Percentiles rank a stretch among this genome's conserved stretches.
Conservation (phyloP, 92 coral and sea anemone species). For the Porites divaricata region DNA sequence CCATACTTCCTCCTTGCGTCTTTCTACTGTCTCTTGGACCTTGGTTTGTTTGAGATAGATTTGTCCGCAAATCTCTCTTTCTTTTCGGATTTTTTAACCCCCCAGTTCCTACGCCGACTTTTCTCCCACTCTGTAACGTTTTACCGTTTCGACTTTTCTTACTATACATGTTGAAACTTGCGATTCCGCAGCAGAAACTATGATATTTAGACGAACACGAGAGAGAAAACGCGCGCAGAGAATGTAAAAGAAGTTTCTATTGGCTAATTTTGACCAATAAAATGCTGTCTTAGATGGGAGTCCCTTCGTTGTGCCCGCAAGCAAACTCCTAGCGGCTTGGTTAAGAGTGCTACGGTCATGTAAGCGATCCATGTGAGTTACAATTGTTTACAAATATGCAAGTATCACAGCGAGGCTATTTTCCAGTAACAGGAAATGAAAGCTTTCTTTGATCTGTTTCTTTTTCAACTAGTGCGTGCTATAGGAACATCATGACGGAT, state of each 20-base stretch:
- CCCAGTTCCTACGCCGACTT: conserved; percentile 18
- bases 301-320: background rate
- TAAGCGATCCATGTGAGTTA: background rate
- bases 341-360: too few relatives aligned
- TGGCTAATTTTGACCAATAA: conserved; percentile 32
- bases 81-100: conserved; percentile 37
- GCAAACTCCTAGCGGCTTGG: background rate
- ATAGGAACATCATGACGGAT: background rate
- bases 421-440: background rate
- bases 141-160: conserved; percentile 31
- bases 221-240: background rate
- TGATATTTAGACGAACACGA: background rate
- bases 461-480: background rate
- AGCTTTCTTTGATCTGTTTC: background rate
- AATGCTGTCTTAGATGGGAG: background rate
- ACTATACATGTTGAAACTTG: conserved; percentile 9
- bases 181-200: too few relatives aligned
- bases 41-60: conserved; percentile 23
- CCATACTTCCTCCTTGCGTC: conserved; percentile 6
- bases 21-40: conserved; percentile 12
- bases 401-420: background rate
- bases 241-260: background rate
- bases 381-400: background rate
- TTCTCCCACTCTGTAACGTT: conserved; percentile 26
- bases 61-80: conserved; percentile 56